A percentile compares a stretch with the other conserved stretches of the same genome.
These are phyloP conservation scores for Andrena haemorrhoa DNA, from an alignment of 2,888 invertebrate genomes.

Conservation along the genomic window DNA sequence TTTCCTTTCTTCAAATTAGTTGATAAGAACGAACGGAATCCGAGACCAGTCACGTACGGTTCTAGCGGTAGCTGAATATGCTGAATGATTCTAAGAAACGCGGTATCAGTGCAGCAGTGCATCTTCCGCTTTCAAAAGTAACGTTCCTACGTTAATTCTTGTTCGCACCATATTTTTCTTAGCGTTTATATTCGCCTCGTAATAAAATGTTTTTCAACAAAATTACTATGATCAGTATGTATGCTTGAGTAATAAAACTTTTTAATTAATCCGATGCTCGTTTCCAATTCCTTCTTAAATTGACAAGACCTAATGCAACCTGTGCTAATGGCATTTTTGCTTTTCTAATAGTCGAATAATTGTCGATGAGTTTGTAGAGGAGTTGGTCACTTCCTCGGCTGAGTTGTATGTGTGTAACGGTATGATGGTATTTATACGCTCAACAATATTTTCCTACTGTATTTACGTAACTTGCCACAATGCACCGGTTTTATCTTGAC, in stretches of 20 bases:
- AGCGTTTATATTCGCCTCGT: not conserved
- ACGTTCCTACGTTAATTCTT: conserved; percentile 2
- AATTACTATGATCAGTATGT: not conserved
- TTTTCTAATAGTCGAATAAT: not conserved
- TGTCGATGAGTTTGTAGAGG: not conserved
- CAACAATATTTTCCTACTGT: conserved; percentile 31
- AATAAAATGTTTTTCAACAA: not conserved
- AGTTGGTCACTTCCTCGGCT: not conserved
- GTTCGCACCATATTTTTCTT: not conserved
- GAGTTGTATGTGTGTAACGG: not conserved
- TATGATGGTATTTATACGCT: conserved; percentile 23
- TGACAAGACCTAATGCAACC: too few relatives aligned
- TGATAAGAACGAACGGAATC: conserved; percentile 67
- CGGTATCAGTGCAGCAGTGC: conserved; percentile 64
- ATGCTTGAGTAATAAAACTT: not conserved
- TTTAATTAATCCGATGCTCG: not conserved
- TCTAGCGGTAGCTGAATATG: conserved; percentile 61
- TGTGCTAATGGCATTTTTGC: not conserved
- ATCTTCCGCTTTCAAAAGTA: conserved; percentile 25
- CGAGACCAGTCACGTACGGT: conserved; percentile 73
- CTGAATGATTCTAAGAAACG: conserved; percentile 72
- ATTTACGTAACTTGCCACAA: conserved; percentile 34
- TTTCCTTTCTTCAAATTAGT: conserved; percentile 64
- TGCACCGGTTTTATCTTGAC: conserved; percentile 35
- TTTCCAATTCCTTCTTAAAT: not conserved